Conservation (phyloP, 2,888 invertebrate genomes). For the Dasysyrphus albostriatus region DNA sequence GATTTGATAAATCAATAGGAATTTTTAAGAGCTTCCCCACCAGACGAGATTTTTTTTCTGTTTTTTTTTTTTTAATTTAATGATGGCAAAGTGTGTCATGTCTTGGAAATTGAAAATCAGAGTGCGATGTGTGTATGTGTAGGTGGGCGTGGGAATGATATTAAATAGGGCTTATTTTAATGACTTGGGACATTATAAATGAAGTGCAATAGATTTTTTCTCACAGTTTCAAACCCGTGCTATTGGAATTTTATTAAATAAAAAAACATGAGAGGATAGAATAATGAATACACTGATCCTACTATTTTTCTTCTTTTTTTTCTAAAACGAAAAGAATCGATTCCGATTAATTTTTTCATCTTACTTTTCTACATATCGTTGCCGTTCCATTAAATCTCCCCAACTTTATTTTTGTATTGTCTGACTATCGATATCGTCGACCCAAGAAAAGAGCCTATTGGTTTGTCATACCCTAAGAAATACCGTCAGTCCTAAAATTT, state of each 20-base stretch:
- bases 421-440: too few species aligned
- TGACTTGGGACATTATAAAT: neutral
- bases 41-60: slow-evolving; percentile 11
- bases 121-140: neutral
- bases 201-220: neutral
- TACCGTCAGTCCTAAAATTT: too few species aligned
- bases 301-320: too few species aligned
- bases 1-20: slow-evolving; percentile 58
- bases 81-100: slow-evolving; percentile 29
- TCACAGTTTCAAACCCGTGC: neutral
- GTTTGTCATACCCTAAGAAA: too few species aligned
- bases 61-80: neutral
- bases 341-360: too few species aligned
- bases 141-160: slow-evolving; percentile 15
- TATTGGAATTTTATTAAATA: neutral
- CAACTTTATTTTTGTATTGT: too few species aligned
- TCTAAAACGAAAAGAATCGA: too few species aligned
- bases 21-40: slow-evolving; percentile 13
- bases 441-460: too few species aligned
- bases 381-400: too few species aligned
- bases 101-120: slow-evolving; percentile 8
- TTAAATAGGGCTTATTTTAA: slow-evolving; percentile 10
- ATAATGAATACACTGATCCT: too few species aligned
- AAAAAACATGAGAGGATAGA: neutral
- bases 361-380: too few species aligned